Conservation (phyloP, 1,140 invertebrate species). For the Macrosteles quadrilineatus region DNA sequence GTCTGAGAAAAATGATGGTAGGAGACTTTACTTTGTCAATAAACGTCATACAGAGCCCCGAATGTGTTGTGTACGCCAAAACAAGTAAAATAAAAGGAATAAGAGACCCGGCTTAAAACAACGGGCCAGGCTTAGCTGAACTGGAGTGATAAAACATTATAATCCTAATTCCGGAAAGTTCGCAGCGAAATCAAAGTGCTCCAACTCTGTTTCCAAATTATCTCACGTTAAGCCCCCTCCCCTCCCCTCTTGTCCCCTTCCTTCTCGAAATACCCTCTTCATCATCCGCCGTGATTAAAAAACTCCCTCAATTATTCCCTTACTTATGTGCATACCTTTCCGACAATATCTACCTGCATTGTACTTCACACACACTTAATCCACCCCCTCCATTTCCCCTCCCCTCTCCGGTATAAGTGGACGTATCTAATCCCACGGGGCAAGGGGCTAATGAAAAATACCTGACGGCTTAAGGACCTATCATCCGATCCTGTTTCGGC, state of each 20-base stretch:
- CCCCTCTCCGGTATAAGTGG: background rate
- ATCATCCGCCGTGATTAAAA: slow-evolving; percentile 14
- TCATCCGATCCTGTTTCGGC: slow-evolving; percentile 7
- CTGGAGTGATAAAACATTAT: slow-evolving; percentile 8
- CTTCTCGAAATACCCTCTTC: background rate
- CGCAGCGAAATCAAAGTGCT: slow-evolving; percentile 16
- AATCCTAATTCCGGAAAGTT: slow-evolving; percentile 15
- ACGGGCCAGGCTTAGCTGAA: slow-evolving; percentile 8
- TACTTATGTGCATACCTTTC: background rate
- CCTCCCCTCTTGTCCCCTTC: too few relatives aligned
- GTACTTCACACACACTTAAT: background rate
- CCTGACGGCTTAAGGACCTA: slow-evolving; percentile 1
- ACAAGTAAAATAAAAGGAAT: background rate
- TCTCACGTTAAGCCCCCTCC: slow-evolving; percentile 6
- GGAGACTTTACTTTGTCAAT: too few relatives aligned
- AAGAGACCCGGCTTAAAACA: background rate
- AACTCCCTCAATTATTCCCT: slow-evolving; percentile 10
- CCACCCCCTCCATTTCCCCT: background rate
- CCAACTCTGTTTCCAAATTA: slow-evolving; percentile 16
- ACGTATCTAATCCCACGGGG: slow-evolving; percentile 1
- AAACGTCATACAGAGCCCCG: too few relatives aligned
- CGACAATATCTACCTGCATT: background rate
- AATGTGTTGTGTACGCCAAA: too few relatives aligned
- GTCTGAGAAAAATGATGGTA: too few relatives aligned
- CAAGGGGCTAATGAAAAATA: slow-evolving; percentile 13